Evolutionary conservation across 2,113 vertebrate species (phyloP), one percentile per base, ranked within the genome.

Genomic region (Macrotus californicus): DNA sequence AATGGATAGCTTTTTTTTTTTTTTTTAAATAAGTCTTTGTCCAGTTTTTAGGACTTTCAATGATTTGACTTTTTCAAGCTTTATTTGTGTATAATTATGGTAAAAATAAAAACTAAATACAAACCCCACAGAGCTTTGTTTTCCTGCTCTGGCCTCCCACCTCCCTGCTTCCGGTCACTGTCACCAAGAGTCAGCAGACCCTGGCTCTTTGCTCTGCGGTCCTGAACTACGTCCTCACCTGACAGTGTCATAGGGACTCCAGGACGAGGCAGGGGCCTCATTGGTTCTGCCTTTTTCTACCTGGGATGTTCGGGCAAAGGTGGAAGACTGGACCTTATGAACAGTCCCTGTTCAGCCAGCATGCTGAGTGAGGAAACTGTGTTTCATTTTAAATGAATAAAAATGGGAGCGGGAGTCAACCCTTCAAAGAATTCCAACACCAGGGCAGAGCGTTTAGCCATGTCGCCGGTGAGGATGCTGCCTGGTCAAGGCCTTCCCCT

Each of bases 31-130:
- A 59, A 67, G 7, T 39, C 59, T 92, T 52, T 70, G 75, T 52
- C 39, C 81, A 70, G 31, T 73, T 75, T 70, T 84, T 67, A 41
- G 41, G 21, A 72, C 69, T 87, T 89, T 39, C n/a, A 72, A 14
- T 39, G n/a, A n/a, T 12, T 67, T 54, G 59, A 50, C 26, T 66
- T 83, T 75, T 67, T 15, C 34, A 66, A 72, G 26, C n/a, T 36
- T 18, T 26, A 16, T 50, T 76, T 69, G 19, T 50, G 7, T 61
- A 0, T 29, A 86, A 81, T 39, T 54, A 15, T 2, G 41, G 92
- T 31, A 75, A 85, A 83, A 84, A 84, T n/a, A 24, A 66, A 67
- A 88, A 36, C 15, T 5, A 66, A 81, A 19, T 43, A 1, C 34
- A 52, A 46, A 0, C 19, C 70, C 50, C 43, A 16, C 39, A 29